Evolutionary conservation across 1,140 invertebrate species (phyloP).

Genomic region (Fopius arisanus): DNA sequence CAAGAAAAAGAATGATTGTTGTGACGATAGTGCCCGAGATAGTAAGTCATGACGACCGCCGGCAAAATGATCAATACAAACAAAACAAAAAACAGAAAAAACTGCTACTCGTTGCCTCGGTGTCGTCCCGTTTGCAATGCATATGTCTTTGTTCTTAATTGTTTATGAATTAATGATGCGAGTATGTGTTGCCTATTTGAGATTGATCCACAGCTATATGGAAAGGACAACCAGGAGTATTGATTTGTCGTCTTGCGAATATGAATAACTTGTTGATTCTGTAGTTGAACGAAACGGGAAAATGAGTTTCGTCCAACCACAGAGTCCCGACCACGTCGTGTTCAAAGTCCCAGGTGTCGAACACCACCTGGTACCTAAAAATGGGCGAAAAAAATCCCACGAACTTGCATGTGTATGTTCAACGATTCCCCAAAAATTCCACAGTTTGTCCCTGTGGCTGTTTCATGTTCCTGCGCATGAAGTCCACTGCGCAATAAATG

Average conservation of each 20-base stretch:
- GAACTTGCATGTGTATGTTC: constrained; percentile 1
- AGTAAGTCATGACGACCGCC: constrained; percentile 55
- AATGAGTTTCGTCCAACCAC: background rate
- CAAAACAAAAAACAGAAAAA: constrained; percentile 36
- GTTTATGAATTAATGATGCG: background rate
- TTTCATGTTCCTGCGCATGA: background rate
- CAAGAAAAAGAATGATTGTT: constrained; percentile 65
- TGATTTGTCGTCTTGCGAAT: constrained; percentile 1
- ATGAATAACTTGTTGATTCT: background rate
- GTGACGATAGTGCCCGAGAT: constrained; percentile 61
- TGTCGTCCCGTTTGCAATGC: constrained; percentile 51
- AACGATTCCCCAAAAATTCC: background rate
- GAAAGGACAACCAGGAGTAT: constrained; percentile 1
- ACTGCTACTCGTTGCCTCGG: constrained; percentile 50
- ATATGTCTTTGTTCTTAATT: constrained; percentile 10
- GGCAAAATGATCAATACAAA: constrained; percentile 33
- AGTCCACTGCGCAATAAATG: constrained; percentile 2
- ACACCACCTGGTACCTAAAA: background rate
- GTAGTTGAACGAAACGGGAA: background rate
- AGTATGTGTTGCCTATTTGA: constrained; percentile 47
- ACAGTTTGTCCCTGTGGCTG: background rate
- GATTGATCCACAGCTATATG: constrained; percentile 36
- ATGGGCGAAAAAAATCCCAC: background rate
- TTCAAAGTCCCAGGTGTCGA: background rate
- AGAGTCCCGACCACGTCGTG: background rate